Conservation (phyloP, 2,113 vertebrate genomes). For the Marcusenius ussheri region DNA sequence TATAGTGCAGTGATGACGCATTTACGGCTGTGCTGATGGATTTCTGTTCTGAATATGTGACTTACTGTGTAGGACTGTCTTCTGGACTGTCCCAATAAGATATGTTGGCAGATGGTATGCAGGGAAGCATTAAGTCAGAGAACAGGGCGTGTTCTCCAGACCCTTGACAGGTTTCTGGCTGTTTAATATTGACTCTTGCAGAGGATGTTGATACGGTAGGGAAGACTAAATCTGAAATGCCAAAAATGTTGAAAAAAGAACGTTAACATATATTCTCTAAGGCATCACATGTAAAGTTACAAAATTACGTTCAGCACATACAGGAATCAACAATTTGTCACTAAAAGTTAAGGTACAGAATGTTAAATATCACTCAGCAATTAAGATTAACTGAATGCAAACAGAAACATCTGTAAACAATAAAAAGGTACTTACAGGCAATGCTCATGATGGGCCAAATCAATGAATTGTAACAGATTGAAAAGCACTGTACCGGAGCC, state of each 20-base stretch:
- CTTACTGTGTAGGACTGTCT: background rate
- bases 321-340: too few relatives aligned
- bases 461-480: background rate
- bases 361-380: too few relatives aligned
- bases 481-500: background rate
- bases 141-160: background rate
- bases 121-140: background rate
- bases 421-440: too few relatives aligned
- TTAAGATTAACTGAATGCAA: too few relatives aligned
- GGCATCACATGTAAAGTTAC: too few relatives aligned
- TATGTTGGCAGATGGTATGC: background rate
- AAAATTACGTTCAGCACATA: too few relatives aligned
- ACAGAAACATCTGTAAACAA: background rate
- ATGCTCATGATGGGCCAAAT: background rate
- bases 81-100: background rate
- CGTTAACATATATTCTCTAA: background rate
- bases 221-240: background rate
- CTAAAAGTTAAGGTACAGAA: too few relatives aligned
- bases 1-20: background rate
- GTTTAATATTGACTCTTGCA: background rate
- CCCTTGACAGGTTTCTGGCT: background rate
- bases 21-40: background rate
- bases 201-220: background rate
- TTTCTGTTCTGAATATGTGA: background rate
- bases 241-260: background rate